phyloP scores from a whole-genome alignment of 2,113 vertebrate species.

The rabbit (Oryctolagus cuniculus) region mOryCun1.1 NC_091435.1:54065501-54066000 shows the following conservation, averaged over 20 bases:
- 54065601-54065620: not conserved
- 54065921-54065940: no score
- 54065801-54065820: slow-evolving; percentile 29
- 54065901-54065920: no score
- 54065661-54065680: not conserved
- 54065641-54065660: not conserved
- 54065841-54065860: not conserved
- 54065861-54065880: no score
- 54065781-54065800: not conserved
- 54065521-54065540: not conserved
- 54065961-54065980: no score
- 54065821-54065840: slow-evolving; percentile 5
- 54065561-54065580: not conserved
- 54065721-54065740: not conserved
- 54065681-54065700: not conserved
- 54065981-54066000: no score
- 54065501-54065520: not conserved
- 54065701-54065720: slow-evolving; percentile 8
- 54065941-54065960: no score
- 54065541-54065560: not conserved
- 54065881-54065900: no score
- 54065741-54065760: not conserved
- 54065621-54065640: not conserved
- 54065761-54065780: slow-evolving; percentile 39
- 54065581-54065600: slow-evolving; percentile 40